Evolutionary conservation across 1,140 invertebrate genomes (phyloP).

Genomic region (Cotesia chilonis): DNA sequence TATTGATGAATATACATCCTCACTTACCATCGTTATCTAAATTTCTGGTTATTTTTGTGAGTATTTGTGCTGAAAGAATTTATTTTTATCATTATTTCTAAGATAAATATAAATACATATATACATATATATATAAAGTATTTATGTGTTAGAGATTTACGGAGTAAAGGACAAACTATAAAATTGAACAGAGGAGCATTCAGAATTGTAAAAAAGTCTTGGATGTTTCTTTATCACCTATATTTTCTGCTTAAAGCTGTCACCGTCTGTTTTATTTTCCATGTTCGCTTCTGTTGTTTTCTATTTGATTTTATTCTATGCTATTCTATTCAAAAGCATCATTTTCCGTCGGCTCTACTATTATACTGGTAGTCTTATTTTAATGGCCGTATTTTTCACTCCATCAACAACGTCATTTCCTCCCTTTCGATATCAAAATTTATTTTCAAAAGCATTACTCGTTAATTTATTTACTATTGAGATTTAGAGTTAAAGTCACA

Average conservation of each 20-base stretch:
- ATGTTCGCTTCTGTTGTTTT: slow-evolving; percentile 20
- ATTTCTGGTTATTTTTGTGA: no score
- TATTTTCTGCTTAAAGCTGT: slow-evolving; percentile 25
- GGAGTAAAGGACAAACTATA: slow-evolving; percentile 13
- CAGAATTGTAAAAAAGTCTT: neutral
- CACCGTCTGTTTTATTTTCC: slow-evolving; percentile 18
- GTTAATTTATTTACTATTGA: no score
- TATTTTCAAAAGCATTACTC: no score
- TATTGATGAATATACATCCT: no score
- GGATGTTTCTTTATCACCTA: slow-evolving; percentile 17
- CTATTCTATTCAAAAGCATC: slow-evolving; percentile 6
- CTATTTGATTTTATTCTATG: neutral
- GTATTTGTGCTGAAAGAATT: no score
- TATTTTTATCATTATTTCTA: no score
- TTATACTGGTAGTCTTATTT: neutral
- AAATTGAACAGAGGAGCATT: no score
- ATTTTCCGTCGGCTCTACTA: slow-evolving; percentile 6
- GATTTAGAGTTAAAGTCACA: no score
- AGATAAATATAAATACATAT: no score
- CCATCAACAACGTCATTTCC: slow-evolving; percentile 1
- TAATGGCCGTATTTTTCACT: slow-evolving; percentile 17
- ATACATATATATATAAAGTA: no score
- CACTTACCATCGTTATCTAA: no score
- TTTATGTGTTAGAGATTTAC: no score
- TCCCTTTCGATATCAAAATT: neutral